phyloP scores from a whole-genome alignment of 1,140 invertebrate species.

The Bathynomus jamesi region DNA sequence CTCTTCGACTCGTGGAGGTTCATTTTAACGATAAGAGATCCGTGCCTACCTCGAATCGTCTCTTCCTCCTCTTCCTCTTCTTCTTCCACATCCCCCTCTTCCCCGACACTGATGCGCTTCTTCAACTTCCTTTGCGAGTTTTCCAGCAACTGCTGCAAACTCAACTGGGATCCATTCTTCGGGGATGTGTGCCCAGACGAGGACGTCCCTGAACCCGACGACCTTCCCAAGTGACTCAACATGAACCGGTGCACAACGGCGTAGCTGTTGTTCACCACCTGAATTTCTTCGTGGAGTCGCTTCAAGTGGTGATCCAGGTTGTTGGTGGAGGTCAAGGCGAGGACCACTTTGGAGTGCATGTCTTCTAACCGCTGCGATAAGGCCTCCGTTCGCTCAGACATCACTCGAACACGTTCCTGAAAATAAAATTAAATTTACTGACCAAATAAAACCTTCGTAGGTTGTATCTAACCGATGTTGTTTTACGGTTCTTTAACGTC shows the following conservation, averaged over 20 bases:
- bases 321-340: conserved; percentile 65
- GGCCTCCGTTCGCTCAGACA: conserved; percentile 76
- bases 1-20: background rate
- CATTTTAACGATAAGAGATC: conserved; percentile 4
- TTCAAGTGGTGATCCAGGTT: conserved; percentile 76
- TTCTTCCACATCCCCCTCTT: conserved; percentile 17
- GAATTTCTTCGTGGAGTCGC: conserved; percentile 73
- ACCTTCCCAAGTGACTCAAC: conserved; percentile 38
- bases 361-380: conserved; percentile 72
- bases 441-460: too few relatives aligned
- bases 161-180: conserved; percentile 17
- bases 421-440: too few relatives aligned
- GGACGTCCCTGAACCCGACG: conserved; percentile 47
- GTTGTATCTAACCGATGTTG: too few relatives aligned
- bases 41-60: background rate
- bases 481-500: too few relatives aligned
- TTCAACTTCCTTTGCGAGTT: conserved; percentile 25
- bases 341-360: conserved; percentile 82
- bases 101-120: conserved; percentile 4
- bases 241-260: conserved; percentile 77
- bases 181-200: conserved; percentile 36
- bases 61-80: conserved; percentile 1
- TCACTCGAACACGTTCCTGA: conserved; percentile 77
- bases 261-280: conserved; percentile 67
- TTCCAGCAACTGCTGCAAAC: conserved; percentile 25